These are phyloP conservation scores for Torymus auratus DNA, from an alignment of 2,888 invertebrate genomes.

Conservation along the genomic window DNA sequence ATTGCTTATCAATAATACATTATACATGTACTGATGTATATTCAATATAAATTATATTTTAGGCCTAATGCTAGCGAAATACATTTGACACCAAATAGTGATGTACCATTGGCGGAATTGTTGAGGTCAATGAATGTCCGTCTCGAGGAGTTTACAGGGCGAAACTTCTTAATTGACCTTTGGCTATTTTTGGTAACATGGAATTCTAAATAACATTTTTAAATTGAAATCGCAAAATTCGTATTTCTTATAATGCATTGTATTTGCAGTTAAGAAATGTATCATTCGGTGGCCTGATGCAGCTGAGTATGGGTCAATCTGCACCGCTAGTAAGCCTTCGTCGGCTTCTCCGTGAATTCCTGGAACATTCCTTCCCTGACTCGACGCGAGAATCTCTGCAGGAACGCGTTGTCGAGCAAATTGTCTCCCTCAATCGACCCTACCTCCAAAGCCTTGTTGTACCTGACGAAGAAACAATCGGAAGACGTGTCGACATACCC, in stretches of 20 bases:
- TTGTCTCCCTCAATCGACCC: constrained; percentile 63
- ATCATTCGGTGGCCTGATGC: constrained; percentile 62
- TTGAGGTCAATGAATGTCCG: constrained; percentile 37
- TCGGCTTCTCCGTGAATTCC: constrained; percentile 64
- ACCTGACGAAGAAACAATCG: constrained; percentile 58
- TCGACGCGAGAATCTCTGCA: constrained; percentile 54
- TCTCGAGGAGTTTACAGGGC: constrained; percentile 50
- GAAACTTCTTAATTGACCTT: constrained; percentile 63
- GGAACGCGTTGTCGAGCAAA: constrained; percentile 62
- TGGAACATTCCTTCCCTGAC: constrained; percentile 64
- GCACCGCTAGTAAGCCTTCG: constrained; percentile 64
- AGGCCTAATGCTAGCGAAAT: constrained; percentile 45
- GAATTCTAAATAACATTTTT: constrained; percentile 7
- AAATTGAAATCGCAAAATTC: not conserved
- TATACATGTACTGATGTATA: not conserved
- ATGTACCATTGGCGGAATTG: constrained; percentile 47
- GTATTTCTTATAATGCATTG: constrained; percentile 22
- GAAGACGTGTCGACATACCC: constrained; percentile 61
- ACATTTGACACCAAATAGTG: constrained; percentile 25
- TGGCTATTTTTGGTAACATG: constrained; percentile 62
- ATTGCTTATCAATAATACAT: not conserved
- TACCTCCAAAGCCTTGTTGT: constrained; percentile 62
- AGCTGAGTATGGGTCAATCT: constrained; percentile 62
- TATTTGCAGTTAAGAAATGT: constrained; percentile 64
- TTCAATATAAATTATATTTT: constrained; percentile 7